Conservation (phyloP, 2,888 invertebrate genomes). For the Nymphalis polychloros region DNA sequence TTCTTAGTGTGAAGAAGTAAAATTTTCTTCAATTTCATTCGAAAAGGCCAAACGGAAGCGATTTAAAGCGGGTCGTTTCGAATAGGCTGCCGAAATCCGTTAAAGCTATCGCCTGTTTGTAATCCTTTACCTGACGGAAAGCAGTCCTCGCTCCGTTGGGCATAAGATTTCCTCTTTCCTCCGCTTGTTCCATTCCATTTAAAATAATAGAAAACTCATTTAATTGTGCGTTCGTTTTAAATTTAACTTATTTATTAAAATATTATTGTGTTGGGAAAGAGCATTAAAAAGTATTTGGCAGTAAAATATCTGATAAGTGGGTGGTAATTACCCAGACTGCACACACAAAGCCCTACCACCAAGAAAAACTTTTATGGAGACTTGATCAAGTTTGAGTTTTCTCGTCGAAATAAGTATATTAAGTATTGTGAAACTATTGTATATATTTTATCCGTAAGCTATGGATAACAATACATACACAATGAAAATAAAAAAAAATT, state of each 20-base stretch:
- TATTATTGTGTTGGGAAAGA: not conserved
- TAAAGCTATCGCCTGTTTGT: slow-evolving; percentile 36
- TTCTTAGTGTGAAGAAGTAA: slow-evolving; percentile 5
- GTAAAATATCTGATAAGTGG: no score
- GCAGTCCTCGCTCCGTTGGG: slow-evolving; percentile 30
- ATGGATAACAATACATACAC: not conserved
- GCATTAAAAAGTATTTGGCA: no score
- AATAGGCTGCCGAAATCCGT: slow-evolving; percentile 32
- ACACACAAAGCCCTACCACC: no score
- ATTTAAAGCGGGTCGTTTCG: slow-evolving; percentile 24
- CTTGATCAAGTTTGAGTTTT: no score
- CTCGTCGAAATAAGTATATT: no score
- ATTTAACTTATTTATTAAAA: not conserved
- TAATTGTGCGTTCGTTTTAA: not conserved
- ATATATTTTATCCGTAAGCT: not conserved
- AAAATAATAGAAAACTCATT: slow-evolving; percentile 10
- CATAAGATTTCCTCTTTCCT: slow-evolving; percentile 33
- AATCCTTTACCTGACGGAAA: slow-evolving; percentile 38
- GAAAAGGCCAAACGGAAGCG: slow-evolving; percentile 27
- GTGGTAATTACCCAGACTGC: no score
- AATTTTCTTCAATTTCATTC: slow-evolving; percentile 14
- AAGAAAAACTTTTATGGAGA: no score
- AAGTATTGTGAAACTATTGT: no score
- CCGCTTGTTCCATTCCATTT: slow-evolving; percentile 19
- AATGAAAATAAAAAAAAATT: no score